Conservation (phyloP, 2,797 vertebrate genomes). For the Erithacus rubecula region DNA sequence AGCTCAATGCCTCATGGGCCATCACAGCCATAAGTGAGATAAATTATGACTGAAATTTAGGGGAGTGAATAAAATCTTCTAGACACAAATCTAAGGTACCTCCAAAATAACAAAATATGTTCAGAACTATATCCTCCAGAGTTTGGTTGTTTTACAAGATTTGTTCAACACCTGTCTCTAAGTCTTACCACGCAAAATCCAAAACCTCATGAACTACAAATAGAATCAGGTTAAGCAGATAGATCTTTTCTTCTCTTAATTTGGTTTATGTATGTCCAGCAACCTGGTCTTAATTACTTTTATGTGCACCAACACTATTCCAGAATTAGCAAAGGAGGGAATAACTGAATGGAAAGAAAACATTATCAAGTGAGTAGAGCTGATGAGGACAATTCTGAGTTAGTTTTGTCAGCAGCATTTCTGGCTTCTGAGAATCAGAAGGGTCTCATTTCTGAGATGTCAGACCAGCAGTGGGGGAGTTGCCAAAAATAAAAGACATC, state of each 20-base stretch:
- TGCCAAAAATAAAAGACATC: constrained; percentile 54
- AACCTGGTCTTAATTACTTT: neutral
- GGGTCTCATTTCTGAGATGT: constrained; percentile 42
- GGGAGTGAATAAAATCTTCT: neutral
- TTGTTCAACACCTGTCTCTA: neutral
- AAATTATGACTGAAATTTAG: neutral
- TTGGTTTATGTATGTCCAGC: neutral
- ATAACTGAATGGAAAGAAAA: neutral
- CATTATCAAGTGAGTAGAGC: neutral
- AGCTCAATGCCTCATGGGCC: neutral
- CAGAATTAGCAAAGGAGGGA: neutral
- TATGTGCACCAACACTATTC: neutral
- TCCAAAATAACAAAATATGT: neutral
- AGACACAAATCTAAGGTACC: neutral
- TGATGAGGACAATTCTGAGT: neutral
- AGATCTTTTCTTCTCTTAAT: neutral
- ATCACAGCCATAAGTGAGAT: neutral
- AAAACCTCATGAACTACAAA: neutral
- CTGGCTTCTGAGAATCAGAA: constrained; percentile 50
- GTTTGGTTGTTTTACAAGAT: neutral
- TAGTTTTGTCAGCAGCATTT: neutral
- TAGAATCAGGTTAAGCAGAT: neutral
- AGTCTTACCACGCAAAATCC: neutral
- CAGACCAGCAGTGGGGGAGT: constrained; percentile 38
- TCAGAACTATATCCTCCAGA: neutral